These are phyloP conservation scores for Encarsia formosa DNA, from an alignment of 2,888 invertebrate species.

Conservation along the genomic window DNA sequence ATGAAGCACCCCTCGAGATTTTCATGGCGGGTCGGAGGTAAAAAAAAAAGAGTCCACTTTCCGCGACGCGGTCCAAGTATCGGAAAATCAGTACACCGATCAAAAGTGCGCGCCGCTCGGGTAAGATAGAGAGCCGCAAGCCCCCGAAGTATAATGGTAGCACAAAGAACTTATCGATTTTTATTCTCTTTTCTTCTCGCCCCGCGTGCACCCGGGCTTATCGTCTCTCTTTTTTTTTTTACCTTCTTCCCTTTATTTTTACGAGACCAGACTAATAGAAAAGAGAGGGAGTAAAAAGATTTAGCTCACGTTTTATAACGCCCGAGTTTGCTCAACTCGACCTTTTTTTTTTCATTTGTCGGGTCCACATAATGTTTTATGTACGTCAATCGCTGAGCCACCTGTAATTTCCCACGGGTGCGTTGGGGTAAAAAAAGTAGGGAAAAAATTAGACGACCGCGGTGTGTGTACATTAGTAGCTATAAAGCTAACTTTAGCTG, in stretches of 20 bases:
- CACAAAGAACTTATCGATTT: slow-evolving; percentile 9
- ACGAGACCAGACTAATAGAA: too few species aligned
- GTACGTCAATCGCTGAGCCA: slow-evolving; percentile 16
- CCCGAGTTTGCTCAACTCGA: too few species aligned
- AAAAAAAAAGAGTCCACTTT: slow-evolving; percentile 4
- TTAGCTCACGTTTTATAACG: too few species aligned
- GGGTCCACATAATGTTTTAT: slow-evolving; percentile 10
- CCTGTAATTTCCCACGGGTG: slow-evolving; percentile 20
- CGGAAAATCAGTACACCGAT: slow-evolving; percentile 13
- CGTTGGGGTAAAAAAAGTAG: slow-evolving; percentile 3
- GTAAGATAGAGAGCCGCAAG: too few species aligned
- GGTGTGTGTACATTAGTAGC: too few species aligned
- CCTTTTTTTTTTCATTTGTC: neutral
- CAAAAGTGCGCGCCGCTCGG: neutral
- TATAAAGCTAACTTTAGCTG: too few species aligned
- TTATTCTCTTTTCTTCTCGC: too few species aligned
- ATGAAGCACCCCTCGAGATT: slow-evolving; percentile 5
- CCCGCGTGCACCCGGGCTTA: too few species aligned
- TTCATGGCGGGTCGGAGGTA: neutral
- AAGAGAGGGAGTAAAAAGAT: too few species aligned
- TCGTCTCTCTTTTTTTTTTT: neutral
- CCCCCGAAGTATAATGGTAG: slow-evolving; percentile 2
- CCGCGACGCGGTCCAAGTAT: neutral
- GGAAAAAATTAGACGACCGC: too few species aligned
- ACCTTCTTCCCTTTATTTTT: too few species aligned